Percentiles rank a stretch among this genome's conserved stretches.
These are phyloP conservation scores for Oryzias curvinotus DNA, from an alignment of 2,113 vertebrate species.

Conservation along the genomic window DNA sequence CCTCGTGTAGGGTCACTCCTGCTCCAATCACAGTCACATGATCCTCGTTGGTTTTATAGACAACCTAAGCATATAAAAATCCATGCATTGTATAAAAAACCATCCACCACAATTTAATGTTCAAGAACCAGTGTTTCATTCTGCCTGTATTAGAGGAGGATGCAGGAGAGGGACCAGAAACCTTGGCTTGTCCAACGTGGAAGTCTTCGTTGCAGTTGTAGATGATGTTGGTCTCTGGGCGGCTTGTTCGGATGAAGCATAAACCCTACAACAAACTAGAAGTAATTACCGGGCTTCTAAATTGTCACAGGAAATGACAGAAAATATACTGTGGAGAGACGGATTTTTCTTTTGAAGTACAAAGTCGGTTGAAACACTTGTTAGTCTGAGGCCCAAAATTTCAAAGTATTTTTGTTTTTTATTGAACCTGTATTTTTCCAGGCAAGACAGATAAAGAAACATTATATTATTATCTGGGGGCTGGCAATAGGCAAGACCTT, in stretches of 20 bases:
- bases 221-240: slow-evolving; percentile 88
- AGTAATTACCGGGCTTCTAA: neutral
- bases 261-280: slow-evolving; percentile 79
- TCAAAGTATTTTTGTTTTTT: too few species aligned
- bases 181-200: slow-evolving; percentile 93
- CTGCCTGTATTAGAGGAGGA: too few species aligned
- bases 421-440: too few species aligned
- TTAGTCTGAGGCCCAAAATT: too few species aligned
- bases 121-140: neutral
- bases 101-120: neutral
- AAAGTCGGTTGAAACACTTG: too few species aligned
- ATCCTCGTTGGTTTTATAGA: slow-evolving; percentile 89
- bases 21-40: slow-evolving; percentile 91
- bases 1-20: slow-evolving; percentile 91
- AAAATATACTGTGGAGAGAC: too few species aligned
- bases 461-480: too few species aligned
- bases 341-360: too few species aligned
- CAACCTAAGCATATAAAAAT: slow-evolving; percentile 74
- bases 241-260: slow-evolving; percentile 94
- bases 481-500: too few species aligned
- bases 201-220: slow-evolving; percentile 92
- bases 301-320: too few species aligned
- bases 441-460: too few species aligned
- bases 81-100: neutral
- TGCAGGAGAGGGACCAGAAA: slow-evolving; percentile 34